Conservation (phyloP, 2,113 vertebrate species). For the Numida meleagris region DNA sequence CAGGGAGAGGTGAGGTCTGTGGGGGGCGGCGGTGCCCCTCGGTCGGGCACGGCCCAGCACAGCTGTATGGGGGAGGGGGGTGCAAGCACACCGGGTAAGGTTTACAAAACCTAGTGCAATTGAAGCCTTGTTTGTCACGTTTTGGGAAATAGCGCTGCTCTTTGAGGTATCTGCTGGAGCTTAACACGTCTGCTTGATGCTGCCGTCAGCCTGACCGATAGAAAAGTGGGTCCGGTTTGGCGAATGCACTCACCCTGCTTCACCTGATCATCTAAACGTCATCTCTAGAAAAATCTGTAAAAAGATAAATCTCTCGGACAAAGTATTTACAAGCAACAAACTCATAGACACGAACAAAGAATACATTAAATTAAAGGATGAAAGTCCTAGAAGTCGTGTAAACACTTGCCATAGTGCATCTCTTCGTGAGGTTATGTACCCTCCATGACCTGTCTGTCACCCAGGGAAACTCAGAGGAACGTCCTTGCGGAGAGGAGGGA, state of each 20-base stretch:
- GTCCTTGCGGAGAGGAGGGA: not conserved
- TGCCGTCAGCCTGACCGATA: slow-evolving; percentile 48
- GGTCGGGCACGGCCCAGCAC: slow-evolving; percentile 24
- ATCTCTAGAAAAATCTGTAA: slow-evolving; percentile 84
- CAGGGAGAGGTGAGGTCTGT: not conserved
- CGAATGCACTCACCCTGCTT: slow-evolving; percentile 74
- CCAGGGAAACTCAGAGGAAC: not conserved
- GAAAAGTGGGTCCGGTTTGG: slow-evolving; percentile 74
- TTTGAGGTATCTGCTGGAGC: slow-evolving; percentile 73
- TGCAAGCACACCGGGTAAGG: slow-evolving; percentile 49
- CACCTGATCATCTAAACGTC: slow-evolving; percentile 72
- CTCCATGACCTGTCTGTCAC: slow-evolving; percentile 42
- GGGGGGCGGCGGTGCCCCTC: slow-evolving; percentile 5
- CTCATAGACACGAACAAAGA: slow-evolving; percentile 72
- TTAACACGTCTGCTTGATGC: slow-evolving; percentile 22
- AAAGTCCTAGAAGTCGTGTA: slow-evolving; percentile 76
- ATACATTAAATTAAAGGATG: slow-evolving; percentile 81
- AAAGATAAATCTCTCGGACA: slow-evolving; percentile 85
- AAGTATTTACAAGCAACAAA: slow-evolving; percentile 84
- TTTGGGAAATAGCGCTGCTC: slow-evolving; percentile 50
- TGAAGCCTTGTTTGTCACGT: slow-evolving; percentile 60
- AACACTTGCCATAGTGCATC: slow-evolving; percentile 81
- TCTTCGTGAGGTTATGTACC: slow-evolving; percentile 65
- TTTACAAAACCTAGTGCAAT: slow-evolving; percentile 77
- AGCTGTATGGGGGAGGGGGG: not conserved